Conservation (phyloP, 2,113 vertebrate genomes). For the Balaenoptera acutorostrata region DNA sequence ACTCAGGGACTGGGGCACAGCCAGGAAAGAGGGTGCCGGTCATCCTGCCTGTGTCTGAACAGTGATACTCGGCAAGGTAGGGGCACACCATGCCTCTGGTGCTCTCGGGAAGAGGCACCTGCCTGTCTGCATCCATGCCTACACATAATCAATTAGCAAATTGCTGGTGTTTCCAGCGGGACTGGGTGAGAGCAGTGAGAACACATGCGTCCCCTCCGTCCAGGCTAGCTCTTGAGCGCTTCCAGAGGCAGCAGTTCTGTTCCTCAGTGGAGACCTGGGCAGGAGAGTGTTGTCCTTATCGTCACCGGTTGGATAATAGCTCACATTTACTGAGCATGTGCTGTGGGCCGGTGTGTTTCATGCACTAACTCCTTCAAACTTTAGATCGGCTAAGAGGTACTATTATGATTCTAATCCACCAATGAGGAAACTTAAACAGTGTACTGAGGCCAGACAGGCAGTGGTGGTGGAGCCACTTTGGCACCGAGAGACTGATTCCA, state of each 20-base stretch:
- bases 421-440: not conserved
- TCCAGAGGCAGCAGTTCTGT: not conserved
- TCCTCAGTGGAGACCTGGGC: not conserved
- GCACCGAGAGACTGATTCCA: not conserved
- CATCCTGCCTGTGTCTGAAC: not conserved
- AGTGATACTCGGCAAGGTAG: rapidly evolving
- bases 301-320: not conserved
- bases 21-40: too few species aligned
- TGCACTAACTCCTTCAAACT: not conserved
- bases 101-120: too few species aligned
- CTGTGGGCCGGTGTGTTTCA: not conserved
- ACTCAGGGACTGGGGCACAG: not conserved
- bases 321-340: not conserved
- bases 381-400: not conserved
- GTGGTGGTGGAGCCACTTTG: not conserved
- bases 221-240: not conserved
- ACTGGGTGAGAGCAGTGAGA: not conserved
- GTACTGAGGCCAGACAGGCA: not conserved
- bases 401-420: not conserved
- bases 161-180: not conserved
- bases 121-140: not conserved
- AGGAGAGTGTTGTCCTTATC: not conserved
- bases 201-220: not conserved
- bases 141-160: not conserved
- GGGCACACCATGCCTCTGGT: not conserved